Base-by-base conservation (phyloP, 2,113 vertebrate genomes). In the Uropsilus gracilis region DNA sequence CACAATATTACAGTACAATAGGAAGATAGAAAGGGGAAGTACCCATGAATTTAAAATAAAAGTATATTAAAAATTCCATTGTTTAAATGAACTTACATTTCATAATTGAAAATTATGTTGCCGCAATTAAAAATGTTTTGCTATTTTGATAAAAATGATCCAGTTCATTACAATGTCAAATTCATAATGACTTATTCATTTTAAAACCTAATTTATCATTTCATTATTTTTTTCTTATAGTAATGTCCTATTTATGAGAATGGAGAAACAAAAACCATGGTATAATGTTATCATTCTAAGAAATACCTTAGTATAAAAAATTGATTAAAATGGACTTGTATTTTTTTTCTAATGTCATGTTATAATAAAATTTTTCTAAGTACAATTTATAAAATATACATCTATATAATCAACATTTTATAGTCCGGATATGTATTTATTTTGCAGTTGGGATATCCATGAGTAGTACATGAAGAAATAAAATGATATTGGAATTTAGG, bases 391-490 rank as follows among this genome's bases (percentile, higher is more conserved):
- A 11, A 42, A 73, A 50, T 39, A 85, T n/a, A 26, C 55, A 3
- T 68, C 85, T 16, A 96, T 14, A 95, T 85, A 94, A 90, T 95
- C 11, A 89, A 59, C 97, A 9, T 90, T 95, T 88, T 93, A 55
- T 26, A 53, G 14, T 77, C 48, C 61, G 66, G 78, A 34, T 20
- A 48, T 86, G 30, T 46, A 90, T 42, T n/a, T 4, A 86, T 4
- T 84, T 96, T 82, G 76, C 0, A 57, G 1, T 14, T 75, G 1
- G 24, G 4, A 6, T n/a, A n/a, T 39, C 22, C 3, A 57, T 22
- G n/a, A 77, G 4, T 80, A n/a, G 26, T 8, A 3, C 88, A 2
- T 80, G 32, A 57, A 5, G 9, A 55, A 48, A 75, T 82, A 77
- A 66, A 9, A 26, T 61, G 20, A 76, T 71, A 28, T 71, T 11